Evolutionary conservation across 1,140 invertebrate species (phyloP).

Genomic region (Batillaria attramentaria): DNA sequence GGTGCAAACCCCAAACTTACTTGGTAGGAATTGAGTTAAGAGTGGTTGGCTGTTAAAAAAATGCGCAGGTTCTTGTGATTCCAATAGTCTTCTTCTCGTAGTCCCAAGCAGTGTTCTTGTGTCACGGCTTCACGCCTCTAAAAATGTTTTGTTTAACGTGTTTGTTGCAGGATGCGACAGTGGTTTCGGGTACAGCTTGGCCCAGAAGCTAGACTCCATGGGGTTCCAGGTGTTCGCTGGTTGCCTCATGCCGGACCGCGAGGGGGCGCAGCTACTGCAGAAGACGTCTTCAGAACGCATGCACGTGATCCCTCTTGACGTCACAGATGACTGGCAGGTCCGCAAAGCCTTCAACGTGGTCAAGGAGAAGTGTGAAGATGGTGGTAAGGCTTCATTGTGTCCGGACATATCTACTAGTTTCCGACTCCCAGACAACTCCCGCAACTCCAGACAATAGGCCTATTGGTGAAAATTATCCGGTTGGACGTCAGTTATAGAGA

Average conservation of each 20-base stretch:
- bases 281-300: slow-evolving; percentile 59
- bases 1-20: too few relatives aligned
- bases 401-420: too few relatives aligned
- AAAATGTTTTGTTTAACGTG: neutral
- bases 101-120: too few relatives aligned
- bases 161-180: slow-evolving; percentile 63
- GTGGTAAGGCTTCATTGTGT: slow-evolving; percentile 53
- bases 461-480: too few relatives aligned
- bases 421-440: too few relatives aligned
- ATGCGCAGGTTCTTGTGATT: neutral
- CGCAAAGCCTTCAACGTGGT: slow-evolving; percentile 53
- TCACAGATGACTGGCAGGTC: slow-evolving; percentile 64
- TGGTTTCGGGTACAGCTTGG: slow-evolving; percentile 68
- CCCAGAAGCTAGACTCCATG: slow-evolving; percentile 65
- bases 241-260: slow-evolving; percentile 76
- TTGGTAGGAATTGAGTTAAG: too few relatives aligned
- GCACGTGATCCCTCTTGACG: slow-evolving; percentile 58
- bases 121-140: too few relatives aligned
- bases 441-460: too few relatives aligned
- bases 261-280: slow-evolving; percentile 69
- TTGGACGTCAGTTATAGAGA: too few relatives aligned
- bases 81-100: too few relatives aligned
- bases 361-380: slow-evolving; percentile 54
- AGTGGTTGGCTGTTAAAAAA: neutral
- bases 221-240: slow-evolving; percentile 77